Percentiles rank a stretch among this genome's conserved stretches.
Evolutionary conservation across 2,888 invertebrate species (phyloP).

Genomic region (Mylabris sibirica): DNA sequence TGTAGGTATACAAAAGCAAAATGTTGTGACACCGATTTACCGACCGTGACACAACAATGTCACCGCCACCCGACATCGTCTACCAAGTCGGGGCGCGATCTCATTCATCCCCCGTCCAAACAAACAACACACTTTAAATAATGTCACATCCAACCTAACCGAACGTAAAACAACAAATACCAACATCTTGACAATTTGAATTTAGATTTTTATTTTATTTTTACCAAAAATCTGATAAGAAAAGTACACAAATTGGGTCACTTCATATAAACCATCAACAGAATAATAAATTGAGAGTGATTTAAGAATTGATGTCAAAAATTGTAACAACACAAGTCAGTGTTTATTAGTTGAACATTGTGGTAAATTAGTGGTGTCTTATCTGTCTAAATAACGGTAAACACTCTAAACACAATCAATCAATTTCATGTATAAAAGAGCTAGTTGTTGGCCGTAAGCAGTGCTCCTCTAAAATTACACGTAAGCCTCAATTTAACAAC

Average conservation of each 20-base stretch:
- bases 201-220: background rate
- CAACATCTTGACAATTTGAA: conserved; percentile 18
- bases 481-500: background rate
- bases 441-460: background rate
- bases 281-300: background rate
- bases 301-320: background rate
- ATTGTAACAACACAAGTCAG: background rate
- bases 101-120: conserved; percentile 37
- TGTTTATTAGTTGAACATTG: background rate
- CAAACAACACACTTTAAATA: conserved; percentile 36
- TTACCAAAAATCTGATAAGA: background rate
- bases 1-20: conserved; percentile 24
- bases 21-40: conserved; percentile 40
- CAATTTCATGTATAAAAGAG: conserved; percentile 2
- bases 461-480: background rate
- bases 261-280: too few relatives aligned
- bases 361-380: background rate
- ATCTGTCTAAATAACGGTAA: too few relatives aligned
- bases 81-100: conserved; percentile 35
- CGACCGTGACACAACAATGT: conserved; percentile 44
- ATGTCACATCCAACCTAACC: conserved; percentile 28
- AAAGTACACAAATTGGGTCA: too few relatives aligned
- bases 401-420: background rate
- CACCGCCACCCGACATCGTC: conserved; percentile 40
- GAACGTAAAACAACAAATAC: conserved; percentile 12